phyloP scores from a whole-genome alignment of 2,888 invertebrate species.

The Strigamia crassipes region DNA sequence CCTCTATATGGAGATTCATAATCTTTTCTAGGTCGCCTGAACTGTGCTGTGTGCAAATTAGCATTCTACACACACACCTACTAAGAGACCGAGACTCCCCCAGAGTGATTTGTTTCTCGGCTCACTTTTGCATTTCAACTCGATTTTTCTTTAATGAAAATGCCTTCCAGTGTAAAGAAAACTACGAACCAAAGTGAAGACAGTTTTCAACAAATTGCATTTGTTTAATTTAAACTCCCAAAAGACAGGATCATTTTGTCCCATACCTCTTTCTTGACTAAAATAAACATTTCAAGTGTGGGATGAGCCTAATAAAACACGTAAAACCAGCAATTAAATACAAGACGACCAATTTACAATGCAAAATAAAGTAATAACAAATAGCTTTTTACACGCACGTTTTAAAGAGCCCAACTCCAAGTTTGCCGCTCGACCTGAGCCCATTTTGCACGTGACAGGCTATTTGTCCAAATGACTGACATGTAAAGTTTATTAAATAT shows the following conservation, averaged over 20 bases:
- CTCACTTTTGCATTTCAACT: slow-evolving; percentile 27
- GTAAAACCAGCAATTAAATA: too few relatives aligned
- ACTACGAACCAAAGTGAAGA: not conserved
- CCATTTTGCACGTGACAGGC: not conserved
- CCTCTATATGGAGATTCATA: not conserved
- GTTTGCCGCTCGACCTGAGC: not conserved
- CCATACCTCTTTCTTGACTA: not conserved
- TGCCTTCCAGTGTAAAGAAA: not conserved
- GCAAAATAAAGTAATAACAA: too few relatives aligned
- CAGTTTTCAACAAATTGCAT: not conserved
- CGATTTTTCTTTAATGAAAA: slow-evolving; percentile 32
- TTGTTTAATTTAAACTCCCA: slow-evolving; percentile 12
- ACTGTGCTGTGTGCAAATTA: not conserved
- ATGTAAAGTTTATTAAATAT: slow-evolving; percentile 11
- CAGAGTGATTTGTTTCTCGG: slow-evolving; percentile 10
- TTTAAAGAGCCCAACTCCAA: too few relatives aligned
- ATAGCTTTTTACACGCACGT: too few relatives aligned
- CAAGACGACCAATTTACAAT: too few relatives aligned
- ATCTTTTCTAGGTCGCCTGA: not conserved
- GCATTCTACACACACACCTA: not conserved
- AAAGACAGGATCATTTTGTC: not conserved
- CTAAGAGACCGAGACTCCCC: not conserved
- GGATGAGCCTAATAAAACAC: too few relatives aligned
- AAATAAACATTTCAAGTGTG: too few relatives aligned
- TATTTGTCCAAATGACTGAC: slow-evolving; percentile 13